A percentile compares a stretch with the other conserved stretches of the same genome.
phyloP scores from a whole-genome alignment of 2,797 vertebrate genomes.

The Eidolon dupreanum region DNA sequence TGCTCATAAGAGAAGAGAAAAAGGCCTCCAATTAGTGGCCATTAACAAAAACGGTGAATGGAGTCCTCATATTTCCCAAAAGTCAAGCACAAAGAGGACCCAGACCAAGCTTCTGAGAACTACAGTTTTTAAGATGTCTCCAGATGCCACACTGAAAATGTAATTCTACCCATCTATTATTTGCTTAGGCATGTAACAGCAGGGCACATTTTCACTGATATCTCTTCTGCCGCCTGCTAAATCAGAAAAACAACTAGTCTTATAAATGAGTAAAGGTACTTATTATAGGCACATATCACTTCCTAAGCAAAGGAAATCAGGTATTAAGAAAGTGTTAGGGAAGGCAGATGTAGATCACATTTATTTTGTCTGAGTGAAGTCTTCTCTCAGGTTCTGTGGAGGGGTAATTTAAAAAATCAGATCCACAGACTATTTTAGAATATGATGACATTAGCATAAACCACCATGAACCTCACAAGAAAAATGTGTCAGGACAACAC shows the following conservation, averaged over 20 bases:
- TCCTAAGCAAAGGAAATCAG: conserved; percentile 8
- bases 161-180: background rate
- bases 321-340: background rate
- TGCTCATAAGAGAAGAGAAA: background rate
- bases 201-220: conserved; percentile 3
- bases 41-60: background rate
- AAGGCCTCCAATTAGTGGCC: background rate
- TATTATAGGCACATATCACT: background rate
- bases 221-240: background rate
- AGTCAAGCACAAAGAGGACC: conserved; percentile 33
- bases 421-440: background rate
- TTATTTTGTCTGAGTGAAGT: background rate
- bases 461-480: background rate
- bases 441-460: background rate
- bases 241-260: conserved; percentile 41
- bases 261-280: conserved; percentile 34
- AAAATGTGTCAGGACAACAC: background rate
- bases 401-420: background rate
- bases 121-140: background rate
- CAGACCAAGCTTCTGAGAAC: background rate
- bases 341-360: background rate
- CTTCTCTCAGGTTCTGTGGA: background rate
- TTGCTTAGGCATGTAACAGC: background rate
- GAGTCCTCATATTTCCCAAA: background rate
- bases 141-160: background rate